Base-by-base conservation (phyloP, 2,797 vertebrate species). In the Pantherophis alleghaniensis region DNA sequence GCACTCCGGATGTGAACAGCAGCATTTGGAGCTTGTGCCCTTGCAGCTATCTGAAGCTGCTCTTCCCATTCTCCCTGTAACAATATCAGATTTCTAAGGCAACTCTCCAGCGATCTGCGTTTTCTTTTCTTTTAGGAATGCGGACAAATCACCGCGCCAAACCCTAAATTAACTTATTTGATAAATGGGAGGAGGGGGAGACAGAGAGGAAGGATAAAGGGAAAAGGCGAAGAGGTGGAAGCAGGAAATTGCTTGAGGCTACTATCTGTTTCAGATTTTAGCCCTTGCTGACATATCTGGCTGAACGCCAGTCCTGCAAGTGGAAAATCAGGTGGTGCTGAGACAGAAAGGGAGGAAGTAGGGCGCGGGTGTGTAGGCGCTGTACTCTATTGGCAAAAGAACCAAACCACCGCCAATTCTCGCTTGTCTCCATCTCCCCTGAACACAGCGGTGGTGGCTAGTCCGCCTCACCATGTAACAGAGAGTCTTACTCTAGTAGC, bases 191-290 rank as follows among this genome's bases (percentile, higher is more conserved):
- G 89, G 83, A 89, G 83, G 90, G 28, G 22, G 61, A 2, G 63
- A 7, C 14, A 55, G 42, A 32, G 74, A 63, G 7, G 24, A 47
- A 63, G 90, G 28, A 47, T 59, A 66, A 93, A 87, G 91, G 94
- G 92, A 95, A 66, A 24, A 91, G 91, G 56, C 24, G 93, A 92
- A 86, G 94, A 92, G 92, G 42, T 32, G 93, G 61, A 79, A 94
- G 94, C 95, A 95, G 95, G 92, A 95, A 96, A 96, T 94, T 94
- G 93, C 94, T 94, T 90, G 4, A 94, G 94, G 93, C 91, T 95
- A 94, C 95, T 95, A 95, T 94, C 95, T 94, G 95, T 95, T 97
- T 97, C 97, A 97, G 96, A 96, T 97, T 97, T 97, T 96, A 96
- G 95, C 95, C 96, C 96, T 94, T 94, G 94, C 96, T 96, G 97